A percentile compares a stretch with the other conserved stretches of the same genome.
Evolutionary conservation across 2,888 invertebrate genomes (phyloP).

Genomic region (Lordiphosa fenestrarum): DNA sequence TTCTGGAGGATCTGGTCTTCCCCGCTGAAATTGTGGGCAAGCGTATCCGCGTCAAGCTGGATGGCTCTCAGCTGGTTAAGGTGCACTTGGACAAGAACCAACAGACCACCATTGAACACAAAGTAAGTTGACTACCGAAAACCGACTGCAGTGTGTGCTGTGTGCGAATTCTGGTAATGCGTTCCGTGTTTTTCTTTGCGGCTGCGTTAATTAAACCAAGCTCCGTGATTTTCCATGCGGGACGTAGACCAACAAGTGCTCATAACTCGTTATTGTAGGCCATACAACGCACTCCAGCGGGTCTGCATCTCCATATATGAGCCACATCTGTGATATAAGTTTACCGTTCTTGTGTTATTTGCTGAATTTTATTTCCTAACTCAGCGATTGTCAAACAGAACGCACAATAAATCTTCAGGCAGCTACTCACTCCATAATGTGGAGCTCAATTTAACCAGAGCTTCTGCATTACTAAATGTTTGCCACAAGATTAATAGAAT

Average conservation of each 20-base stretch:
- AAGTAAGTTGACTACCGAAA: slow-evolving; percentile 83
- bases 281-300: slow-evolving; percentile 41
- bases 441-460: slow-evolving; percentile 17
- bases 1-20: slow-evolving; percentile 98
- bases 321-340: slow-evolving; percentile 47
- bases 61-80: slow-evolving; percentile 97
- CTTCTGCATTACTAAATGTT: slow-evolving; percentile 29
- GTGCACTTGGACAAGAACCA: slow-evolving; percentile 99
- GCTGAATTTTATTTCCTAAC: slow-evolving; percentile 49
- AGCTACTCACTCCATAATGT: slow-evolving; percentile 44
- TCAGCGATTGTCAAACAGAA: slow-evolving; percentile 78
- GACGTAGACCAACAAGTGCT: slow-evolving; percentile 73
- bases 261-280: slow-evolving; percentile 75
- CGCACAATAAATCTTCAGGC: slow-evolving; percentile 53
- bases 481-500: slow-evolving; percentile 12
- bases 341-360: slow-evolving; percentile 77
- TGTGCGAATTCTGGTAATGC: not conserved
- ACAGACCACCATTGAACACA: slow-evolving; percentile 99
- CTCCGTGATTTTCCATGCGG: slow-evolving; percentile 77
- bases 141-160: too few species aligned
- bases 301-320: slow-evolving; percentile 75
- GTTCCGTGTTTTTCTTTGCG: slow-evolving; percentile 78
- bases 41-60: slow-evolving; percentile 96
- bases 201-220: slow-evolving; percentile 42
- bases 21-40: slow-evolving; percentile 99